Conservation (phyloP, 2,113 vertebrate genomes). For the Myanophis thanlyinensis region DNA sequence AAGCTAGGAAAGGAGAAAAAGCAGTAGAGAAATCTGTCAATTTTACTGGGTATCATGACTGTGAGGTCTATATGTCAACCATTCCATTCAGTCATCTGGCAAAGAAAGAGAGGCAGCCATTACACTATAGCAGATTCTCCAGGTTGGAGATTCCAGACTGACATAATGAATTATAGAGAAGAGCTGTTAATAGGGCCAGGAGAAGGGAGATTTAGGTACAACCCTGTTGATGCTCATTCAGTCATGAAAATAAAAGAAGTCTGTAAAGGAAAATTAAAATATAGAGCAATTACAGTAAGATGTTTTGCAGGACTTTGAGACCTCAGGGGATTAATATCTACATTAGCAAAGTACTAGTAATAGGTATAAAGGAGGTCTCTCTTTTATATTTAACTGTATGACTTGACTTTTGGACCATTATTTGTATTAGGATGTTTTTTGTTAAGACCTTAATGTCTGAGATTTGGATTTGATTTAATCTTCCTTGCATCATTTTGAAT, state of each 20-base stretch:
- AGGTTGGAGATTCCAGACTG: neutral
- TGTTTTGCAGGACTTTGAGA: neutral
- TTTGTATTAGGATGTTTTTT: neutral
- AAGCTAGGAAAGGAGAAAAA: neutral
- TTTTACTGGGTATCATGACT: neutral
- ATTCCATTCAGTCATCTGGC: neutral
- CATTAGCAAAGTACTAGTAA: neutral
- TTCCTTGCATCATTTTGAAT: neutral
- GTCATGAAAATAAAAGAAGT: neutral
- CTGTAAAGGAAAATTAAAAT: neutral
- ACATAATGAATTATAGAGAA: neutral
- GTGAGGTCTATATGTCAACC: neutral
- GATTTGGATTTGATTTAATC: neutral
- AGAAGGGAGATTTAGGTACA: neutral
- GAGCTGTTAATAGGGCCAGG: neutral
- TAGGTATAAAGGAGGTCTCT: neutral
- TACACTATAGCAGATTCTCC: neutral
- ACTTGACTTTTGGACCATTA: neutral
- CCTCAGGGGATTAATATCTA: neutral
- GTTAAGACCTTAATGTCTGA: neutral
- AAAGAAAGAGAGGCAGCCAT: neutral
- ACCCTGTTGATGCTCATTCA: neutral
- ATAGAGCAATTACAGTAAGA: neutral
- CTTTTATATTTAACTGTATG: neutral
- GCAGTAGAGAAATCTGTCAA: neutral